Evolutionary conservation across 2,888 invertebrate genomes (phyloP), one percentile per base, ranked within the genome.

Genomic region (Ophonus ardosiacus): DNA sequence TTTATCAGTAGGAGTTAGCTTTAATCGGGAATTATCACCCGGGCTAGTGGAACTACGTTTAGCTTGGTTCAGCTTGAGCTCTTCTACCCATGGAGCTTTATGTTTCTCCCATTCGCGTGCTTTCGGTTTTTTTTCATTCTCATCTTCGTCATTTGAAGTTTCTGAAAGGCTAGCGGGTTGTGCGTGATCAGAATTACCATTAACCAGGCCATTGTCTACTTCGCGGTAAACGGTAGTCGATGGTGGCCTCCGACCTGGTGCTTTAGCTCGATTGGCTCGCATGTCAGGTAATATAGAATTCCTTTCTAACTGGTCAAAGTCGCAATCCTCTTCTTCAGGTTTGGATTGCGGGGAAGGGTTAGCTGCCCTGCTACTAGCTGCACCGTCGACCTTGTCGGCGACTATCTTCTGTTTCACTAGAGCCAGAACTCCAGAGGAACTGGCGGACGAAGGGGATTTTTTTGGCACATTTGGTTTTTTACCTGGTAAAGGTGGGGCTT

Each of bases 41-140:
- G 90, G 21, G 89, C 92, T 90, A 63, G 90, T 90, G 0, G 93
- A 93, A 18, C 93, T 94, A 88, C 94, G 93, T 91, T 94, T 94
- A 0, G 94, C 94, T 90, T 97, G 96, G 88, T 95, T 96, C 87
- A 96, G 93, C 89, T 96, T 96, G 87, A 97, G 93, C 89, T 97
- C 96, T 87, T 94, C 95, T 93, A 97, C 95, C 96, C 96, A 97
- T 0, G 96, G 96, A 71, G 95, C 95, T 88, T 93, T 94, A 88
- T 94, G 94, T 88, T 95, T 95, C 90, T 95, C 95, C 94, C 95
- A 95, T 88, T 95, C 95, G 13, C 95, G 92, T 0, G 94, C 92
- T 86, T 94, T 94, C 0, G 95, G 95, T 88, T 93, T 94, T 10
- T 93, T 93, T 89, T 93, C 89, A 18, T 18, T 18, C 13, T 90